Evolutionary conservation across 2,888 invertebrate genomes (phyloP).

Genomic region (Thymelicus sylvestris): DNA sequence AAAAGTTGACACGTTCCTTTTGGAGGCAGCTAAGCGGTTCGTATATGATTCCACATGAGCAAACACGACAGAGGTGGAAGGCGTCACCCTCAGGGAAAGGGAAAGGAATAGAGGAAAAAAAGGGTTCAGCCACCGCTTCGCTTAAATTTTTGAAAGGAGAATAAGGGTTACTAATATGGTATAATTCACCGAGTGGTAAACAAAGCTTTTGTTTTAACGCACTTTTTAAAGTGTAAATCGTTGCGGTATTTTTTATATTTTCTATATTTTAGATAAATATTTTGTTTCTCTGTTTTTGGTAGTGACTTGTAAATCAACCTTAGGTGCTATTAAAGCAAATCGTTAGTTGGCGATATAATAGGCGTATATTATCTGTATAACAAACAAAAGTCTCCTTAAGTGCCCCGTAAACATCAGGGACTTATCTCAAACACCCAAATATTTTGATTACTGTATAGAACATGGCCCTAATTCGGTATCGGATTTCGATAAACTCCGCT

Average conservation of each 20-base stretch:
- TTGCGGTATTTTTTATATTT: too few relatives aligned
- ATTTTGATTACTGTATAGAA: constrained; percentile 38
- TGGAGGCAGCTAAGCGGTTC: constrained; percentile 83
- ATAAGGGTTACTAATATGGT: neutral
- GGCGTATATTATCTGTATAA: neutral
- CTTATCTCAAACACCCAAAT: constrained; percentile 44
- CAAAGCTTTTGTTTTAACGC: constrained; percentile 3
- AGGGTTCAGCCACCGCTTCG: constrained; percentile 79
- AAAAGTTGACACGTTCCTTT: constrained; percentile 59
- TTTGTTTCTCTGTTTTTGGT: neutral
- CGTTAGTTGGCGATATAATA: too few relatives aligned
- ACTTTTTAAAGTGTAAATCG: too few relatives aligned
- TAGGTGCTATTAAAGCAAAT: neutral
- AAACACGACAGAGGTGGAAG: constrained; percentile 81
- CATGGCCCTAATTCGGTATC: constrained; percentile 38
- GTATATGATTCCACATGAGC: constrained; percentile 76
- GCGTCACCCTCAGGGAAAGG: constrained; percentile 76
- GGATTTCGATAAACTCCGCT: constrained; percentile 45
- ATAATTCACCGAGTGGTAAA: constrained; percentile 23
- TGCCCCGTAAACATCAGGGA: constrained; percentile 42
- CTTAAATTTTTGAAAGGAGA: constrained; percentile 47
- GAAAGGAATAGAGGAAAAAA: constrained; percentile 67
- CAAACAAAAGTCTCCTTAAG: constrained; percentile 34
- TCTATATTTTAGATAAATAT: neutral
- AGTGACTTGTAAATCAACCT: neutral